Evolutionary conservation across 2,888 invertebrate species (phyloP), one percentile per base, ranked within the genome.

Genomic region (Tillus elongatus): DNA sequence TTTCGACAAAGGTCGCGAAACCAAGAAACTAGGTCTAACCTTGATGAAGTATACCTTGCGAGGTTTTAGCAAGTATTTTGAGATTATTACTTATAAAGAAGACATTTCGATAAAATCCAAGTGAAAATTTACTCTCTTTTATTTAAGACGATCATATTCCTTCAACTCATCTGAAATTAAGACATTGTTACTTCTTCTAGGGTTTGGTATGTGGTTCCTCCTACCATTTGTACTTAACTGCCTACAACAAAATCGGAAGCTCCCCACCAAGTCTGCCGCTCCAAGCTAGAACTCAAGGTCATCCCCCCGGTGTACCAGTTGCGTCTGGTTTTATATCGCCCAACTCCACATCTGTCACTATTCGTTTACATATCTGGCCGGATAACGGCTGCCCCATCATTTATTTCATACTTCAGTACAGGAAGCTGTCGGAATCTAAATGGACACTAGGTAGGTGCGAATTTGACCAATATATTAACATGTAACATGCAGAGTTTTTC

Each of bases 351-450:
- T 77, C 79, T 14, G 72, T 80, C 14, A 63, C 74, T 12, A 66
- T 84, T 10, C 70, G 79, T 40, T 65, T 83, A 41, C 77, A 77
- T 54, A 71, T 75, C 11, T 83, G 83, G 82, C 81, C 82, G 1
- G 80, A 82, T 53, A 80, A 79, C 49, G 82, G 82, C 9, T 82
- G 82, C 47, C 77, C 80, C 1, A 70, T 83, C 39, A 61, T 75
- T 30, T 77, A 77, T 60, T 82, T 81, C 55, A 75, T 79, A 29
- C 66, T 83, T 37, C 80, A 82, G 54, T 82, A 82, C 57, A 68
- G 77, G 35, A 73, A 75, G 42, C 69, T 72, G 32, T 66, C 70
- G 34, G 77, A 79, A 33, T 70, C 72, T 19, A 78, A 79, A 46
- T 82, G 82, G 82, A 79, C 76, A 27, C 59, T 80, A 46, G 75